Percentiles rank a stretch among this genome's conserved stretches.
Evolutionary conservation across 2,888 invertebrate genomes (phyloP).

Genomic region (Lucinisca nassula): DNA sequence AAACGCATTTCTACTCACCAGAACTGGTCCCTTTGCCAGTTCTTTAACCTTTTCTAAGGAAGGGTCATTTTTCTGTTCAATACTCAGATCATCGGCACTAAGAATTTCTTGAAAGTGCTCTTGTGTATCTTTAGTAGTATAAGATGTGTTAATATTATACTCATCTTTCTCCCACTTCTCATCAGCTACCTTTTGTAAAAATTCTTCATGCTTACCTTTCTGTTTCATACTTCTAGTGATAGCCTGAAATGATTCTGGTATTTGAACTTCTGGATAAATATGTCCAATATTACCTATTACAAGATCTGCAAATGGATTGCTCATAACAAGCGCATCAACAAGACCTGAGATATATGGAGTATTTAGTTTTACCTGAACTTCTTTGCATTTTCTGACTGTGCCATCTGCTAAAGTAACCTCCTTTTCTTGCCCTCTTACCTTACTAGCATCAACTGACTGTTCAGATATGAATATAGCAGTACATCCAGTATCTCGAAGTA

Average conservation of each 20-base stretch:
- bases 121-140: not conserved
- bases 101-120: not conserved
- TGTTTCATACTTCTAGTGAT: not conserved
- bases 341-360: slow-evolving; percentile 8
- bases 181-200: not conserved
- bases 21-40: not conserved
- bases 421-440: not conserved
- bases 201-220: not conserved
- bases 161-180: not conserved
- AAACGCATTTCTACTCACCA: not conserved
- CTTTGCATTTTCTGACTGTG: not conserved
- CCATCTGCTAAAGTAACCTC: not conserved
- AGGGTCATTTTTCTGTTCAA: not conserved
- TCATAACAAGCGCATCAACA: not conserved
- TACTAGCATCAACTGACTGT: not conserved
- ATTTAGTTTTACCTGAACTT: not conserved
- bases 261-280: not conserved
- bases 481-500: slow-evolving; percentile 5
- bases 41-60: not conserved
- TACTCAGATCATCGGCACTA: not conserved
- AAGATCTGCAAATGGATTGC: slow-evolving; percentile 18
- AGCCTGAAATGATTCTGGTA: not conserved
- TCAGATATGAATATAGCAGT: slow-evolving; percentile 12
- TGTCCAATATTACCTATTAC: slow-evolving; percentile 14
- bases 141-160: not conserved